Evolutionary conservation across 2,888 invertebrate species (phyloP), one percentile per base, ranked within the genome.

Genomic region (Acleris holmiana): DNA sequence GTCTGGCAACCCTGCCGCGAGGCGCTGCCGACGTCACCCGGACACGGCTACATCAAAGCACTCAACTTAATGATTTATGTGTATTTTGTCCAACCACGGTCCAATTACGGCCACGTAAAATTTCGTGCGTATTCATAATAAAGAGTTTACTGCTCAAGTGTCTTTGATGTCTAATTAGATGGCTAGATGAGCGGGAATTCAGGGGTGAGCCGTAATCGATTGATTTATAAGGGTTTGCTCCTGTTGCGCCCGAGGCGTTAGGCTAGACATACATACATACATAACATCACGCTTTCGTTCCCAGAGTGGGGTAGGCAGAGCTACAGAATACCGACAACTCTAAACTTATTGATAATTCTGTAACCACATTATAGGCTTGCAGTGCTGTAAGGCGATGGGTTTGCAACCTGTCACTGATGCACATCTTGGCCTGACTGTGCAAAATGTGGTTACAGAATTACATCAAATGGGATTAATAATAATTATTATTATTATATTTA

Each of bases 1-100:
- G 35, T 35, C 35, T 25, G 63, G 41, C 64, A 65, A 49, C 65
- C 65, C 65, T 65, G 54, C 21, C 18, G 49, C 79, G 73, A 77
- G 79, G 75, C 76, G 67, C 70, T 71, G 76, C 61, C 82, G 90
- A 89, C 91, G 89, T 89, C 89, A 89, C 76, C 83, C 86, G 86
- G 89, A 90, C 88, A 86, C 85, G 87, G 82, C 71, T 81, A 91
- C 89, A 86, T 91, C 91, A 91, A 91, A 91, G 90, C 79, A 73
- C 71, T 73, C 71, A 73, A 78, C 81, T 72, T 76, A 68, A 84
- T 91, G 91, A 91, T 91, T 88, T 91, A 91, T 89, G 83, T 76
- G 79, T 88, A 87, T 88, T 86, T 87, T 87, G 88, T 88, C 88
- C 82, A 78, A 81, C 80, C 82, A 79, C 83, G 84, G 76, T 80